Evolutionary conservation across 2,113 vertebrate genomes (phyloP).

Genomic region (Puntigrus tetrazona): DNA sequence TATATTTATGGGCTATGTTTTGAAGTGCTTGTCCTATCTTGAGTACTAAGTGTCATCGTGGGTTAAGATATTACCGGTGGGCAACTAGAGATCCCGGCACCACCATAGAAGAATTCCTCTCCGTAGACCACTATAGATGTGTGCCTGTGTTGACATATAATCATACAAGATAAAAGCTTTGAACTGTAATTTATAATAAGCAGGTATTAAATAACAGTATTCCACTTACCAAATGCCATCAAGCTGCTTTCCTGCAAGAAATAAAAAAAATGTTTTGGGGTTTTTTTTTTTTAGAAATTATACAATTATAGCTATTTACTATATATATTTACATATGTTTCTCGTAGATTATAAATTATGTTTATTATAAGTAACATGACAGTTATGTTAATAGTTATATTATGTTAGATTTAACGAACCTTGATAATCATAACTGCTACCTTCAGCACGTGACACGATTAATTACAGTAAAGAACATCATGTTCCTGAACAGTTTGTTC

Average conservation of each 20-base stretch:
- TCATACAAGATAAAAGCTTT: background rate
- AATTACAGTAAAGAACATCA: background rate
- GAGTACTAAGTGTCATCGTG: background rate
- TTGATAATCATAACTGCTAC: background rate
- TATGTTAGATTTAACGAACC: background rate
- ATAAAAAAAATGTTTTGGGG: too few species aligned
- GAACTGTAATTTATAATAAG: background rate
- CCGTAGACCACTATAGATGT: slow-evolving; percentile 88
- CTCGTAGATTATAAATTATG: background rate
- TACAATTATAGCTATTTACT: background rate
- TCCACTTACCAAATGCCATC: slow-evolving; percentile 95
- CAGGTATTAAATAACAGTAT: background rate
- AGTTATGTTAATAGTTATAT: background rate
- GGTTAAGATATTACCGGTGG: slow-evolving; percentile 76
- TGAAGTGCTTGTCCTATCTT: background rate
- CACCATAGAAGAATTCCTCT: slow-evolving; percentile 88
- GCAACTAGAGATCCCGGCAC: slow-evolving; percentile 86
- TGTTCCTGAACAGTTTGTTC: background rate
- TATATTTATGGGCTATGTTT: background rate
- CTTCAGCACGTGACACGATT: background rate
- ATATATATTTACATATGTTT: background rate
- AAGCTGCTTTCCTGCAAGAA: slow-evolving; percentile 90
- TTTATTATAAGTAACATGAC: background rate
- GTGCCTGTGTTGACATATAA: slow-evolving; percentile 74
- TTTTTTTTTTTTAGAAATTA: background rate